These are phyloP conservation scores for Enchytraeus crypticus DNA, from an alignment of 2,888 invertebrate genomes.

Conservation along the genomic window DNA sequence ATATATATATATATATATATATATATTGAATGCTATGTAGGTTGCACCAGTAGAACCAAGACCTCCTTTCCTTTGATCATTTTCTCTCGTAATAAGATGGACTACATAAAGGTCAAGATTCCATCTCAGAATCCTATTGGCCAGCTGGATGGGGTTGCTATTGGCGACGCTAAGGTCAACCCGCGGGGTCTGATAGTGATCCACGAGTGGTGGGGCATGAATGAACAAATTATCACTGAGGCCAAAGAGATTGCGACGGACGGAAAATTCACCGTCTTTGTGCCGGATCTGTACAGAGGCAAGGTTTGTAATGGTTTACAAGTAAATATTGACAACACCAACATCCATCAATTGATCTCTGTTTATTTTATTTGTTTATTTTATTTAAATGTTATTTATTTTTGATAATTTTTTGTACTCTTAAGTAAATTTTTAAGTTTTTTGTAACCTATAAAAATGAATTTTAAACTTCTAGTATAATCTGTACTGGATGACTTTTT, in stretches of 20 bases:
- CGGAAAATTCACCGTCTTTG: slow-evolving; percentile 27
- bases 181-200: slow-evolving; percentile 30
- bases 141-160: slow-evolving; percentile 1
- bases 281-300: slow-evolving; percentile 25
- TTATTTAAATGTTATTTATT: too few species aligned
- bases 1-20: not conserved
- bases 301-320: too few species aligned
- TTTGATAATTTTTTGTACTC: too few species aligned
- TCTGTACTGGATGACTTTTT: too few species aligned
- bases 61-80: not conserved
- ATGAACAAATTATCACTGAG: slow-evolving; percentile 35
- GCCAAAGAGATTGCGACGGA: slow-evolving; percentile 32
- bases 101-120: not conserved
- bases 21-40: not conserved
- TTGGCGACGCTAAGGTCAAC: slow-evolving; percentile 4
- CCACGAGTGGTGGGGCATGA: slow-evolving; percentile 40
- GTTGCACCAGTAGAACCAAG: not conserved
- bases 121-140: not conserved
- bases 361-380: too few species aligned
- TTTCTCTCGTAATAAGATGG: not conserved
- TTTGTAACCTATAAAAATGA: too few species aligned
- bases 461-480: too few species aligned
- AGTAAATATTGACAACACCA: too few species aligned
- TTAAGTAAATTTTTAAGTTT: too few species aligned
- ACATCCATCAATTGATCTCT: too few species aligned